phyloP scores from a whole-genome alignment of 2,888 invertebrate genomes.

The Mesorhabditis belari region DNA sequence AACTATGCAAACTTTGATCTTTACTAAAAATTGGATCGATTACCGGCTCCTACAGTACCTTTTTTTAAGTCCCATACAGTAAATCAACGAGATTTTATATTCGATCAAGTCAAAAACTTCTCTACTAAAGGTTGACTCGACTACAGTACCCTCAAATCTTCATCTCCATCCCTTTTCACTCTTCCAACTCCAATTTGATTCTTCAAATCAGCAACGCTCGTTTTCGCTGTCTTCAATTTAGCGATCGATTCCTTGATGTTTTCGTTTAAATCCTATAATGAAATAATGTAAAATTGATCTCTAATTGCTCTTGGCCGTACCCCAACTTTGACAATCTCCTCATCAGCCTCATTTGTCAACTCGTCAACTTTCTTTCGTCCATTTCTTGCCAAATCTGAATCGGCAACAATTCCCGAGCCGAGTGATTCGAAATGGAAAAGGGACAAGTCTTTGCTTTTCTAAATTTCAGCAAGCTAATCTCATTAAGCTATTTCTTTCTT shows the following conservation, averaged over 20 bases:
- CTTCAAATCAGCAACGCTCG: not conserved
- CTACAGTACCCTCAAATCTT: not conserved
- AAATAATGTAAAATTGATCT: too few species aligned
- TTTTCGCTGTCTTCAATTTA: too few species aligned
- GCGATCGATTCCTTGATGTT: too few species aligned
- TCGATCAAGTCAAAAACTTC: not conserved
- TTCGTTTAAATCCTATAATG: not conserved
- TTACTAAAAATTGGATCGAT: too few species aligned
- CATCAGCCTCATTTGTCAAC: not conserved
- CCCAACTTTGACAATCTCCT: too few species aligned
- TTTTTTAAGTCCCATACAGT: too few species aligned
- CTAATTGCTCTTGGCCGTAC: too few species aligned
- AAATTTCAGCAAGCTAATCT: too few species aligned
- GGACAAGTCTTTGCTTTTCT: not conserved
- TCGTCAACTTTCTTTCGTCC: not conserved
- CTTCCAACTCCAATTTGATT: not conserved
- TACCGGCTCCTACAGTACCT: too few species aligned
- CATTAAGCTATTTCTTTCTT: not conserved
- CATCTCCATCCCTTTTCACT: not conserved
- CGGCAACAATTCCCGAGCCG: not conserved
- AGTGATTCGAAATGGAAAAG: not conserved
- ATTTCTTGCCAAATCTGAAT: not conserved
- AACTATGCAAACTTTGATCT: too few species aligned
- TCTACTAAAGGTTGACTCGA: not conserved
- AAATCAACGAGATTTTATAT: too few species aligned